A percentile compares a stretch with the other conserved stretches of the same genome.
phyloP scores from a whole-genome alignment of 2,888 invertebrate species.

The Hypercompe scribonia region DNA sequence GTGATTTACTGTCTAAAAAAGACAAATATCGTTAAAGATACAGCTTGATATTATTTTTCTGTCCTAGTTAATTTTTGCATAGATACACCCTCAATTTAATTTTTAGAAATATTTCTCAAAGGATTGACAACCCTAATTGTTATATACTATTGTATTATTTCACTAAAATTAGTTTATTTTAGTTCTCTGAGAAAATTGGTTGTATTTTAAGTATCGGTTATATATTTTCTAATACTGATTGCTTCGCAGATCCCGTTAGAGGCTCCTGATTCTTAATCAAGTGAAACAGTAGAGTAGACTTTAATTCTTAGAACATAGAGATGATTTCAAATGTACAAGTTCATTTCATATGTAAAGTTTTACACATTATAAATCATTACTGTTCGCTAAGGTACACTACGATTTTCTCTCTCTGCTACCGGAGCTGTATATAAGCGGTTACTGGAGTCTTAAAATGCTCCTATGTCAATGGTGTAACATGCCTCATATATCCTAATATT shows the following conservation, averaged over 20 bases:
- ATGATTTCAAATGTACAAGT: background rate
- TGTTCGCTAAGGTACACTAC: background rate
- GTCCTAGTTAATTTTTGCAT: background rate
- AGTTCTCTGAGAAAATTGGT: slow-evolving; percentile 5
- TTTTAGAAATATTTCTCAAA: background rate
- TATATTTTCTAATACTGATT: slow-evolving; percentile 3
- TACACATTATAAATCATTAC: no score
- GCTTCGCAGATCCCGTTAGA: slow-evolving; percentile 1
- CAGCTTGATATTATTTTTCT: no score
- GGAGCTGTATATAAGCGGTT: background rate
- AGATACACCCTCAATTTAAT: no score
- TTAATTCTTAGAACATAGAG: background rate
- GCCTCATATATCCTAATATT: no score
- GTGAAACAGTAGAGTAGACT: background rate
- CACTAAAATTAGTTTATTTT: background rate
- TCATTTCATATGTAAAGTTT: no score
- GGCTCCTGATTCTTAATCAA: no score
- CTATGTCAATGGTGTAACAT: no score
- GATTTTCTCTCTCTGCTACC: background rate
- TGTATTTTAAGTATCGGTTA: background rate
- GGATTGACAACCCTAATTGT: slow-evolving; percentile 9
- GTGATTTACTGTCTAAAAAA: no score
- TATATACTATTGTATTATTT: slow-evolving; percentile 11
- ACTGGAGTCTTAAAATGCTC: no score
- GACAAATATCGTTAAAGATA: no score